These are phyloP conservation scores for Mugil cephalus DNA, from an alignment of 2,113 vertebrate genomes.

Conservation along the genomic window DNA sequence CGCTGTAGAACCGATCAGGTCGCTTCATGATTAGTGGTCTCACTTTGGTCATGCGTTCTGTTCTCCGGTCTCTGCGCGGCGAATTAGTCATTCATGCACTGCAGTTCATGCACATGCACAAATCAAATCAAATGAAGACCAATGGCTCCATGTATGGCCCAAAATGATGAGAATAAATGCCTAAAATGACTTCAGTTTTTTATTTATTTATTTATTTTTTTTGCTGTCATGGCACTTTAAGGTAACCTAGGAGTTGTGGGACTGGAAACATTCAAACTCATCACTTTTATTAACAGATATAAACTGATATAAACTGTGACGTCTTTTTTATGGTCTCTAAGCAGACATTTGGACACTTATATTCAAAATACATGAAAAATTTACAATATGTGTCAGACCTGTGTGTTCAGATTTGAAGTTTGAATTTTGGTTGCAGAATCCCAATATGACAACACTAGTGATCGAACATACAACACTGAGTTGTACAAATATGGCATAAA, in stretches of 20 bases:
- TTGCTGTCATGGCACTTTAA: not conserved
- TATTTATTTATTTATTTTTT: too few relatives aligned
- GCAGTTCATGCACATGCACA: conserved; percentile 1
- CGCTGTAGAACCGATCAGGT: conserved; percentile 11
- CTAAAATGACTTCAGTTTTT: not conserved
- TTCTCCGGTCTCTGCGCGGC: conserved; percentile 1
- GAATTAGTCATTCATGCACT: not conserved
- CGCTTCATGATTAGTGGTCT: conserved; percentile 44
- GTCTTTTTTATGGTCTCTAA: too few relatives aligned
- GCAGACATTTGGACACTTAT: too few relatives aligned
- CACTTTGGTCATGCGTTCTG: conserved; percentile 22
- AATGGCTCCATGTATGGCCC: not conserved
- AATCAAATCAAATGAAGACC: not conserved
- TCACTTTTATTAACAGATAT: too few relatives aligned
- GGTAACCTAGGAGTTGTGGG: not conserved
- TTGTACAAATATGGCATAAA: conserved; percentile 4
- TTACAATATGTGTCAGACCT: too few relatives aligned
- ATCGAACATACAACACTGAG: not conserved
- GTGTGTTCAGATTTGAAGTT: not conserved
- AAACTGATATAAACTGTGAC: not conserved
- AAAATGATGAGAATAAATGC: not conserved
- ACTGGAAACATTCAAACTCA: too few relatives aligned
- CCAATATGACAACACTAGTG: not conserved
- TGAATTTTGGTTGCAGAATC: not conserved
- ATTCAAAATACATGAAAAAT: too few relatives aligned